Percentiles rank a stretch among this genome's conserved stretches.
Conservation (phyloP, 2,888 invertebrate species). For the Eretmocerus hayati region DNA sequence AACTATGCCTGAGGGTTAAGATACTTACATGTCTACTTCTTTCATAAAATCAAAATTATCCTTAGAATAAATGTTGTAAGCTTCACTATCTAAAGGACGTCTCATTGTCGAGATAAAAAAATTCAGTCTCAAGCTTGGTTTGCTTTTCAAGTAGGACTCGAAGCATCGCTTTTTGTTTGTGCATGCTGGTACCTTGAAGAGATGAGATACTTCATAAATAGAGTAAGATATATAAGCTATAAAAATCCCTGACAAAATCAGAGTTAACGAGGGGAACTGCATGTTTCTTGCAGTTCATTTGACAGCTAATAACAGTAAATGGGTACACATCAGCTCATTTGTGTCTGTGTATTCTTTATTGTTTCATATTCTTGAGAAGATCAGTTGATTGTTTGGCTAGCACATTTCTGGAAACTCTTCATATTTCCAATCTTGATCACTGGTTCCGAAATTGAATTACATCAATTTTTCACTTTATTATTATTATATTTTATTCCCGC, state of each 20-base stretch:
- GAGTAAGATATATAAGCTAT: conserved; percentile 64
- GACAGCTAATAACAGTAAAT: not conserved
- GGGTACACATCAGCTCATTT: not conserved
- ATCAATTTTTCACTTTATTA: too few relatives aligned
- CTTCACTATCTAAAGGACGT: conserved; percentile 54
- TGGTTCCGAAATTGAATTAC: too few relatives aligned
- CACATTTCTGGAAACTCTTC: too few relatives aligned
- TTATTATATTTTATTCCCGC: too few relatives aligned
- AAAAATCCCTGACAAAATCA: conserved; percentile 59
- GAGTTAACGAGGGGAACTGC: conserved; percentile 52
- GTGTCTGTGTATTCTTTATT: too few relatives aligned
- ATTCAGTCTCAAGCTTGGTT: conserved; percentile 64
- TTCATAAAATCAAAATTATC: conserved; percentile 62
- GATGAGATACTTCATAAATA: conserved; percentile 66
- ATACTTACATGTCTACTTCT: conserved; percentile 49
- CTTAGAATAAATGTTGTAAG: conserved; percentile 55
- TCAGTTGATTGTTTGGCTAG: too few relatives aligned
- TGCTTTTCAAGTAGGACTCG: conserved; percentile 59
- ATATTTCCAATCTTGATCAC: too few relatives aligned
- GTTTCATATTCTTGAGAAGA: too few relatives aligned
- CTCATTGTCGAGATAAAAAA: conserved; percentile 61
- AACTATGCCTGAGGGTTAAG: not conserved
- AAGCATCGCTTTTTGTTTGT: conserved; percentile 59
- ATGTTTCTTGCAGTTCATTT: conserved; percentile 24
- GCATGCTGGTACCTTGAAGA: conserved; percentile 68